Base-by-base conservation (phyloP, 2,797 vertebrate species). In the Podargus strigoides region DNA sequence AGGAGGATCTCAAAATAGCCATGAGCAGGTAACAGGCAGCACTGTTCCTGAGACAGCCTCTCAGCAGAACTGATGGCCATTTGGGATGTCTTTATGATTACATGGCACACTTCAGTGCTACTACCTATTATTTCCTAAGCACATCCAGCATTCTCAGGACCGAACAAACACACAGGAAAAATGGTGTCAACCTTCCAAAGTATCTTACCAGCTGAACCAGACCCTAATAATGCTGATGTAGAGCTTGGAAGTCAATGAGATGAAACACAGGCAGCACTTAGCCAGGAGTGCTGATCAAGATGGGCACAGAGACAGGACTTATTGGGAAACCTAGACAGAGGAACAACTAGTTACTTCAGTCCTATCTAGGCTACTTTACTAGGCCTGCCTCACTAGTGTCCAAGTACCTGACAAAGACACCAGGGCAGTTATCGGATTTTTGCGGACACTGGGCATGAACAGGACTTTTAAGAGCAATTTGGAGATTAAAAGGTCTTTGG, bases 201-300 rank as follows among this genome's bases (percentile, higher is more conserved):
- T 6, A 39, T 27, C 70, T 88, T 28, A 85, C 44, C 63, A 83
- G 87, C 75, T 68, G 74, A 93, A 88, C 28, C 63, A 94, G 92
- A 44, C 14, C 4, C 46, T 74, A 39, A 10, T 80, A 82, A 74
- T 89, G 83, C 93, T 96, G 80, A 91, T 44, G 42, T 1, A 56
- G 87, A 82, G 74, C 62, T 80, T 90, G 84, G 86, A 81, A 22
- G 58, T 72, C 60, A 12, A 0, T 5, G 53, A 92, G 68, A 69
- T 63, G 67, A 89, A 92, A 86, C 60, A 30, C 1, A 2, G 44
- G 83, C 89, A 90, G 83, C 47, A 93, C 18, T 53, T 42, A 78
- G 70, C 49, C 76, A 73, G 90, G 50, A 94, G 70, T 3, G 44
- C 63, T 80, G 50, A 95, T 95, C 94, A 87, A 90, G 90, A 93